phyloP scores from a whole-genome alignment of 2,888 invertebrate species.

The Sceliomorpha sp. region DNA sequence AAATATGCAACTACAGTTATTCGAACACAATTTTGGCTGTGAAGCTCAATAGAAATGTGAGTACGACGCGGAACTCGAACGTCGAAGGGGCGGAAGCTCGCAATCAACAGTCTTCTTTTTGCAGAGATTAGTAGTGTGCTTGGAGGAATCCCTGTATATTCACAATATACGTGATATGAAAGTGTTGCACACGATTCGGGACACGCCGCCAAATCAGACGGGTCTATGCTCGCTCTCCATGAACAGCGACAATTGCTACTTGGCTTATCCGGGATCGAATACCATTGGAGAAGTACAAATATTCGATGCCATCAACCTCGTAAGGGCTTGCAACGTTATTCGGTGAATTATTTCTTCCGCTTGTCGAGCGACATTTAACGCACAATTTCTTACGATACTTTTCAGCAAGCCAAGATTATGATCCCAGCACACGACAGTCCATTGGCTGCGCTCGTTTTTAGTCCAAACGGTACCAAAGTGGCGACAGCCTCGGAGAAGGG shows the following conservation, averaged over 20 bases:
- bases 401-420: slow-evolving; percentile 96
- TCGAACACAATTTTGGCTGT: slow-evolving; percentile 97
- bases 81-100: no score
- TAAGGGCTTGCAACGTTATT: no score
- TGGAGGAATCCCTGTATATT: slow-evolving; percentile 98
- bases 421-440: slow-evolving; percentile 98
- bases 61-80: slow-evolving; percentile 69
- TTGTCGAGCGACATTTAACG: no score
- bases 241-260: slow-evolving; percentile 93
- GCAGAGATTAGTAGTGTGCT: slow-evolving; percentile 96
- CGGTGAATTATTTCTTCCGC: no score
- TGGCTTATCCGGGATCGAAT: slow-evolving; percentile 98
- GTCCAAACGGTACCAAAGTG: slow-evolving; percentile 88
- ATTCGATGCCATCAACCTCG: slow-evolving; percentile 94
- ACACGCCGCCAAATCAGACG: slow-evolving; percentile 96
- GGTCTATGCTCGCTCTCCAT: slow-evolving; percentile 96
- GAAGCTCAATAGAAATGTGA: slow-evolving; percentile 95
- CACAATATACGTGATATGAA: slow-evolving; percentile 99
- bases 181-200: slow-evolving; percentile 97
- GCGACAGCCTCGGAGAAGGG: slow-evolving; percentile 96
- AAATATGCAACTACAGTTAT: slow-evolving; percentile 98
- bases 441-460: slow-evolving; percentile 96
- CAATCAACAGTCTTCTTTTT: no score
- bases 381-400: no score
- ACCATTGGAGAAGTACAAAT: slow-evolving; percentile 97